A percentile compares a stretch with the other conserved stretches of the same genome.
Evolutionary conservation across 2,113 vertebrate species (phyloP).

Genomic region (Sclerurus mexicanus): DNA sequence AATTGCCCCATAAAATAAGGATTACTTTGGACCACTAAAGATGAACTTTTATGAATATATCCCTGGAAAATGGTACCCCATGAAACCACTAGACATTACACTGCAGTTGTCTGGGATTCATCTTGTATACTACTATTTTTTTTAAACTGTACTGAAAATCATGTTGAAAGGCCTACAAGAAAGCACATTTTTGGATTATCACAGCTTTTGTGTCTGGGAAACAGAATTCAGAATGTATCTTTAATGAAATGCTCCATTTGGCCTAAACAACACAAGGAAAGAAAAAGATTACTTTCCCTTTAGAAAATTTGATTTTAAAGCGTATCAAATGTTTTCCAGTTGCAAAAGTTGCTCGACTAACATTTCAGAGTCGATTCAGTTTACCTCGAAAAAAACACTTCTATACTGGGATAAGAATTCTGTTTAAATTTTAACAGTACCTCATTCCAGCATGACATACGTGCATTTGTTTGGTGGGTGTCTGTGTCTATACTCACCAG

Average conservation of each 20-base stretch:
- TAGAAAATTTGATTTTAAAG: not conserved
- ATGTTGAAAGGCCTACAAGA: not conserved
- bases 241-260: not conserved
- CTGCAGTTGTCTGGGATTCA: not conserved
- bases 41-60: not conserved
- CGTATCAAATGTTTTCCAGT: not conserved
- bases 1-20: not conserved
- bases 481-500: not conserved
- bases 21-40: not conserved
- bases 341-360: not conserved
- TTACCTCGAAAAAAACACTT: not conserved
- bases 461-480: not conserved
- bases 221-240: not conserved
- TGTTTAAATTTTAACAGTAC: not conserved
- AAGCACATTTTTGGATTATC: not conserved
- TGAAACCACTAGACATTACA: not conserved
- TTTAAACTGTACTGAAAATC: not conserved
- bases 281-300: not conserved
- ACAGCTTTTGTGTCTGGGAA: not conserved
- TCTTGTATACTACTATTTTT: not conserved
- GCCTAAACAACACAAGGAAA: not conserved
- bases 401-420: not conserved
- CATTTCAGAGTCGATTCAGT: not conserved
- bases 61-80: not conserved
- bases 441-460: not conserved